Evolutionary conservation across 2,888 invertebrate species (phyloP).

Genomic region (Selenia dentaria): DNA sequence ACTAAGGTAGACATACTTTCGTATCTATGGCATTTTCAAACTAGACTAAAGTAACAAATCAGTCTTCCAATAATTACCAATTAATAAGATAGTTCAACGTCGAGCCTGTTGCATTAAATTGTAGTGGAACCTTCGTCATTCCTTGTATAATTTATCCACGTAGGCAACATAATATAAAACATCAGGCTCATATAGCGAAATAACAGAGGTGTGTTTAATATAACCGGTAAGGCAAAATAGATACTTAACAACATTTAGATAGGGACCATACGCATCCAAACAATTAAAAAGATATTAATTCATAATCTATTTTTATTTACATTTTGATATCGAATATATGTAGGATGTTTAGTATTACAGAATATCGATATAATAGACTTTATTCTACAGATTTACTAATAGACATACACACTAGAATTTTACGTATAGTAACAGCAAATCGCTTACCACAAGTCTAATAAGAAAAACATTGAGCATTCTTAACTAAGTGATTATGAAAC

Average conservation of each 20-base stretch:
- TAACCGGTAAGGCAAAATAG: conserved; percentile 10
- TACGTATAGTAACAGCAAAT: conserved; percentile 58
- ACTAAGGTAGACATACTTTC: conserved; percentile 58
- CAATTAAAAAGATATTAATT: conserved; percentile 33
- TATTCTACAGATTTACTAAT: conserved; percentile 27
- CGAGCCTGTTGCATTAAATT: conserved; percentile 6
- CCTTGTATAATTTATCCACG: not conserved
- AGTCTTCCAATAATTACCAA: conserved; percentile 82
- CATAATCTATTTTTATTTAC: conserved; percentile 31
- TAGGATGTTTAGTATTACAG: conserved; percentile 1
- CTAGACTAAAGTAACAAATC: conserved; percentile 84
- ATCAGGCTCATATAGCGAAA: not conserved
- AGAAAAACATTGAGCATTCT: conserved; percentile 75
- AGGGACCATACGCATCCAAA: conserved; percentile 13
- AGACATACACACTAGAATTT: conserved; percentile 44
- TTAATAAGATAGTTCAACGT: conserved; percentile 64
- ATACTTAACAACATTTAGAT: conserved; percentile 25
- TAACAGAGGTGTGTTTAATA: conserved; percentile 18
- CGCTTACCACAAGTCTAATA: conserved; percentile 53
- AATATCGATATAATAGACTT: not conserved
- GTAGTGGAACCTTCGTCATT: too few relatives aligned
- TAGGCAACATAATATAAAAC: too few relatives aligned
- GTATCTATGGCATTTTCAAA: conserved; percentile 84
- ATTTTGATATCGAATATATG: conserved; percentile 22
- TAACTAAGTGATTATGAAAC: conserved; percentile 62